A percentile compares a stretch with the other conserved stretches of the same genome.
Evolutionary conservation across 1,140 invertebrate genomes (phyloP).

Genomic region (Vanessa tameamea): DNA sequence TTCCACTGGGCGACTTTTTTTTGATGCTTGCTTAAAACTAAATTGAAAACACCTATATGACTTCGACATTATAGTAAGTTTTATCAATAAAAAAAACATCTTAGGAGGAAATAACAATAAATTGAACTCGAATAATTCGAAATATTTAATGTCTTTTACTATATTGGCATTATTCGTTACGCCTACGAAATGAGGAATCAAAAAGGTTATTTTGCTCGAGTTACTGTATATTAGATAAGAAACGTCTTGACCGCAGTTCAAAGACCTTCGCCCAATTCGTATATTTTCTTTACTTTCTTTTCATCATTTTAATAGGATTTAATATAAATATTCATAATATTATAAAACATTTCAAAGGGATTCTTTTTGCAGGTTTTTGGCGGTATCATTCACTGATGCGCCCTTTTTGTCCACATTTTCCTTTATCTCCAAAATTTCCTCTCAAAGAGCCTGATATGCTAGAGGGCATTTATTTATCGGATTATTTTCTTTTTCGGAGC

Average conservation of each 20-base stretch:
- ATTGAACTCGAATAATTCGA: too few species aligned
- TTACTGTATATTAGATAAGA: conserved; percentile 14
- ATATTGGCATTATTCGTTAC: background rate
- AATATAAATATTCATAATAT: conserved; percentile 41
- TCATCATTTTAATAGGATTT: conserved; percentile 34
- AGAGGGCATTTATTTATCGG: conserved; percentile 70
- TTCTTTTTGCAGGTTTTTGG: conserved; percentile 58
- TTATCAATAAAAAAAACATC: too few species aligned
- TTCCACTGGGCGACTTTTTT: too few species aligned
- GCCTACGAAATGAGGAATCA: background rate
- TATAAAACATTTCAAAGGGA: conserved; percentile 50
- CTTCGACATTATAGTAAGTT: too few species aligned
- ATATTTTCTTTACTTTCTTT: conserved; percentile 18
- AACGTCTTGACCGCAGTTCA: conserved; percentile 13
- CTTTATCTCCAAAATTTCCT: conserved; percentile 68
- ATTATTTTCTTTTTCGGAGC: conserved; percentile 65
- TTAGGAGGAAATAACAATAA: too few species aligned
- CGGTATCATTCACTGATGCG: conserved; percentile 54
- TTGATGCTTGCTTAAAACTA: too few species aligned
- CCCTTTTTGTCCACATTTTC: conserved; percentile 61
- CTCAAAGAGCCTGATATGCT: conserved; percentile 68
- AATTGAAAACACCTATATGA: too few species aligned
- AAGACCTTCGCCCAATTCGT: conserved; percentile 4
- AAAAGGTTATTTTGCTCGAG: background rate
- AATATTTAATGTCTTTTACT: background rate